Evolutionary conservation across 2,113 vertebrate genomes (phyloP).

Genomic region (Zapornia atra): DNA sequence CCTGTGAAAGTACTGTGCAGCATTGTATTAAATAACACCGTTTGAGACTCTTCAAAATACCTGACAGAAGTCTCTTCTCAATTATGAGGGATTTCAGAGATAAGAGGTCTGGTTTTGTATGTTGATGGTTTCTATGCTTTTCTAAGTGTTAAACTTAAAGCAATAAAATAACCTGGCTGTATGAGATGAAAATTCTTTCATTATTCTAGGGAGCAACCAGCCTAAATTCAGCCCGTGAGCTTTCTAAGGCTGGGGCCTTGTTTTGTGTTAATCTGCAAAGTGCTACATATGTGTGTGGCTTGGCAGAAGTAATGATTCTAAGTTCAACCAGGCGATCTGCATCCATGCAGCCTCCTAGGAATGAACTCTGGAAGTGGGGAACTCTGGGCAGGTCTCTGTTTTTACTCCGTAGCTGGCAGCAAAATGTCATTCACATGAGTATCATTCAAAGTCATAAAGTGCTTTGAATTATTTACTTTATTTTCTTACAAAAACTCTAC

Average conservation of each 20-base stretch:
- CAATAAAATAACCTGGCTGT: neutral
- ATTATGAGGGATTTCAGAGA: neutral
- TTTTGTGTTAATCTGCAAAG: neutral
- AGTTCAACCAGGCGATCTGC: neutral
- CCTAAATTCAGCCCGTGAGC: neutral
- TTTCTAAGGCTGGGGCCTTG: neutral
- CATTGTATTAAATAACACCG: neutral
- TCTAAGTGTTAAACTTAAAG: neutral
- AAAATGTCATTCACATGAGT: neutral
- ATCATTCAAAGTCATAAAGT: neutral
- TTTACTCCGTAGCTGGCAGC: neutral
- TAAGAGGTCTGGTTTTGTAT: neutral
- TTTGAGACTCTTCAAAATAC: neutral
- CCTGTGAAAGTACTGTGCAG: neutral
- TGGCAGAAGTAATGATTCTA: neutral
- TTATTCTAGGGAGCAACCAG: neutral
- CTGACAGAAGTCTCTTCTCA: neutral
- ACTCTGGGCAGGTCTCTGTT: neutral
- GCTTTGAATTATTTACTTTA: neutral
- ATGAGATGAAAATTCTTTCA: neutral
- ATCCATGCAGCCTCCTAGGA: accelerated
- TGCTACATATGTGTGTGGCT: accelerated
- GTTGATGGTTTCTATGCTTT: neutral
- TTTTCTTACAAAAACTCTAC: neutral
- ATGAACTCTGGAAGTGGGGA: neutral